Conservation (phyloP, 2,888 invertebrate genomes). For the Leptinotarsa haldemani region DNA sequence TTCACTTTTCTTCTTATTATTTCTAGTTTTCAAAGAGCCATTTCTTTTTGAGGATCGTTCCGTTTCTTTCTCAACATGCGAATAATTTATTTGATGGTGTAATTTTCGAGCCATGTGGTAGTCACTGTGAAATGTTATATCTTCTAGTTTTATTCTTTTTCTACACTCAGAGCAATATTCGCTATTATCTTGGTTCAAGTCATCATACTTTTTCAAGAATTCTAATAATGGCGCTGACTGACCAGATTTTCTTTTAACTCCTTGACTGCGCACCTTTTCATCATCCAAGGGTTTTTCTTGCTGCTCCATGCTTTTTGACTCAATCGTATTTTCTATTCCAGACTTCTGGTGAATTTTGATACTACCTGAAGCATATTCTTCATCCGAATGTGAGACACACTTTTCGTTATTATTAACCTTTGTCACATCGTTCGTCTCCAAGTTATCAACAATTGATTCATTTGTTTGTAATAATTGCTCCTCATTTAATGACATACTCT, state of each 20-base stretch:
- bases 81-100: slow-evolving; percentile 67
- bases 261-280: slow-evolving; percentile 1
- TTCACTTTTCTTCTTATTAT: slow-evolving; percentile 20
- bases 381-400: slow-evolving; percentile 79
- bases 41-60: not conserved
- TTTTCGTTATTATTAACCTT: too few species aligned
- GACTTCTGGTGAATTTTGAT: not conserved
- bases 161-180: slow-evolving; percentile 75
- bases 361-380: slow-evolving; percentile 77
- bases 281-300: not conserved
- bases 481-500: slow-evolving; percentile 61
- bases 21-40: slow-evolving; percentile 26
- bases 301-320: too few species aligned
- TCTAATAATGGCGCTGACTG: slow-evolving; percentile 41
- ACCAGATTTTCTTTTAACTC: slow-evolving; percentile 32
- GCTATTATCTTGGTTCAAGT: slow-evolving; percentile 44
- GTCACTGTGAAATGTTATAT: slow-evolving; percentile 78
- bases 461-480: not conserved
- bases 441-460: not conserved
- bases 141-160: slow-evolving; percentile 69
- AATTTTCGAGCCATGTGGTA: slow-evolving; percentile 17
- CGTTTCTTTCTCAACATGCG: slow-evolving; percentile 80
- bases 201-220: slow-evolving; percentile 53
- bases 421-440: too few species aligned
- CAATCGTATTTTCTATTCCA: too few species aligned